A percentile compares a stretch with the other conserved stretches of the same genome.
Conservation (phyloP, 2,888 invertebrate species). For the Macaria notata region DNA sequence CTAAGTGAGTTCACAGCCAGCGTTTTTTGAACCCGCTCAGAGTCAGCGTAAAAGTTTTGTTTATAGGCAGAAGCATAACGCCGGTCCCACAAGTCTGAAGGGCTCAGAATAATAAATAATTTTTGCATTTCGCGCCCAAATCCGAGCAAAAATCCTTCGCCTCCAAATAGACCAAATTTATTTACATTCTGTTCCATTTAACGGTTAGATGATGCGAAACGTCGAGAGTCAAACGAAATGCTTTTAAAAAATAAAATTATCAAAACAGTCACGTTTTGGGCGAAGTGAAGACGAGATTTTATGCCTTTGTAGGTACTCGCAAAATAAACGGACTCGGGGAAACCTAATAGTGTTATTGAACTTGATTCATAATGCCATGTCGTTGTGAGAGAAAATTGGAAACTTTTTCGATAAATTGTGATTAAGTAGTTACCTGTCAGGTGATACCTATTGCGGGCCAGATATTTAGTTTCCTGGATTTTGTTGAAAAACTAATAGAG, state of each 20-base stretch:
- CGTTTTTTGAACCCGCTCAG: neutral
- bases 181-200: constrained; percentile 46
- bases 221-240: constrained; percentile 10
- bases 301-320: constrained; percentile 9
- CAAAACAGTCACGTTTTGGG: constrained; percentile 35
- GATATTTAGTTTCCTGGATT: no score
- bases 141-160: constrained; percentile 22
- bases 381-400: constrained; percentile 8
- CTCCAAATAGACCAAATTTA: constrained; percentile 37
- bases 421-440: constrained; percentile 1
- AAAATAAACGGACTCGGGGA: constrained; percentile 17
- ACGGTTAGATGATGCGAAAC: constrained; percentile 38
- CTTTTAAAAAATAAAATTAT: constrained; percentile 26
- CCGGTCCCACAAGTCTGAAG: constrained; percentile 14
- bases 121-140: constrained; percentile 17
- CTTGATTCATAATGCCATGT: constrained; percentile 15
- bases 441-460: neutral
- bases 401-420: constrained; percentile 9
- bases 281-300: constrained; percentile 27
- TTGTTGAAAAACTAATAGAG: no score
- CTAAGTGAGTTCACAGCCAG: neutral
- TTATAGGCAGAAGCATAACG: constrained; percentile 10
- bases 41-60: constrained; percentile 1
- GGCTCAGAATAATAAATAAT: constrained; percentile 33
- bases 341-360: constrained; percentile 18